A percentile compares a stretch with the other conserved stretches of the same genome.
phyloP scores from a whole-genome alignment of 2,888 invertebrate genomes.

The Lepeophtheirus nordmannii region DNA sequence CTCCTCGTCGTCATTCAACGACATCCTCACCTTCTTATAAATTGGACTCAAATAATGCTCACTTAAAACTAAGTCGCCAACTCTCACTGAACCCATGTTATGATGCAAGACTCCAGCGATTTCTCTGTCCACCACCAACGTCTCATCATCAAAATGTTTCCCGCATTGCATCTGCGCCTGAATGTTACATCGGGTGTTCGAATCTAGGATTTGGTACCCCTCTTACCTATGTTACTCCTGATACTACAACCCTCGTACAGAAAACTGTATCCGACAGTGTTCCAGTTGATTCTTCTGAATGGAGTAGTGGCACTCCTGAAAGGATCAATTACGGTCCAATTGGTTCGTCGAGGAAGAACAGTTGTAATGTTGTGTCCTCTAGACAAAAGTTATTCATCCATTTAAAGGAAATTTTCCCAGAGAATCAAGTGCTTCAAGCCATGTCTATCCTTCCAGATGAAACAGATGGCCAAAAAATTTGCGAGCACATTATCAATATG shows the following conservation, averaged over 20 bases:
- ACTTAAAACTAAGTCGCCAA: constrained; percentile 61
- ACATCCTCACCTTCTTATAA: neutral
- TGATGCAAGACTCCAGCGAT: constrained; percentile 47
- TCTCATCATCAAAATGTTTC: constrained; percentile 47
- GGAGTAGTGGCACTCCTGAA: neutral
- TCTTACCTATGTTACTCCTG: constrained; percentile 37
- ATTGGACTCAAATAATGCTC: constrained; percentile 46
- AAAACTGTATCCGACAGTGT: constrained; percentile 44
- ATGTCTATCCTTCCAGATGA: constrained; percentile 77
- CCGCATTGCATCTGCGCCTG: constrained; percentile 57
- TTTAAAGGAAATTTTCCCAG: constrained; percentile 76
- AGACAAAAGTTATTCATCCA: constrained; percentile 55
- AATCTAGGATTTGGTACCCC: constrained; percentile 39
- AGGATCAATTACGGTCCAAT: neutral
- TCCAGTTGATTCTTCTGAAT: constrained; percentile 39
- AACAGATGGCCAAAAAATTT: constrained; percentile 73
- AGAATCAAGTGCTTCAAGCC: constrained; percentile 69
- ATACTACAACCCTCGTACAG: constrained; percentile 37
- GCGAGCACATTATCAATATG: constrained; percentile 54
- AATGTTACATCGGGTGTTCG: constrained; percentile 29
- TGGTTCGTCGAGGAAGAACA: neutral
- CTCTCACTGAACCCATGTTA: constrained; percentile 62
- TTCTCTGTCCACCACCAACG: constrained; percentile 24
- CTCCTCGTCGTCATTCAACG: constrained; percentile 2
- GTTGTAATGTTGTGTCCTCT: neutral